phyloP scores from a whole-genome alignment of 1,140 invertebrate genomes.

The Mycetomoellerius zeteki region DNA sequence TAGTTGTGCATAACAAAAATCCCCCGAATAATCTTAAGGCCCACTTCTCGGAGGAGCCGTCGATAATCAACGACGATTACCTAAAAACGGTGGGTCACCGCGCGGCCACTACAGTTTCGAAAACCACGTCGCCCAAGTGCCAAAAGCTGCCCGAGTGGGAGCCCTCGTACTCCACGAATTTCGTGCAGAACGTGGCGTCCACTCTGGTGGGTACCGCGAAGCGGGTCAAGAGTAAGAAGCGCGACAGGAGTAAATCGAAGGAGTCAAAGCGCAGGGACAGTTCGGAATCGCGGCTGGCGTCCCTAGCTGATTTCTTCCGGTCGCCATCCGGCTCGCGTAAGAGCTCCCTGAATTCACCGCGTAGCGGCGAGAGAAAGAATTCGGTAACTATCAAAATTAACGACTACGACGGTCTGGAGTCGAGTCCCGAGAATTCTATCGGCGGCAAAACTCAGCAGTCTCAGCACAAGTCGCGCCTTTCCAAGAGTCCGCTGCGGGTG shows the following conservation, averaged over 20 bases:
- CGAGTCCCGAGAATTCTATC: slow-evolving; percentile 83
- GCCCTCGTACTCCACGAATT: slow-evolving; percentile 74
- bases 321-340: slow-evolving; percentile 85
- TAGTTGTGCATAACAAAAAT: slow-evolving; percentile 69
- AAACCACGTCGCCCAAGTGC: slow-evolving; percentile 59
- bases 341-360: slow-evolving; percentile 79
- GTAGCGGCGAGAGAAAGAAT: slow-evolving; percentile 79
- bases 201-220: slow-evolving; percentile 80
- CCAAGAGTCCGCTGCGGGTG: slow-evolving; percentile 84
- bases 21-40: slow-evolving; percentile 67
- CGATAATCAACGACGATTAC: slow-evolving; percentile 57
- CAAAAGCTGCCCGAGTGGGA: slow-evolving; percentile 66
- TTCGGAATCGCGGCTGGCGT: slow-evolving; percentile 83
- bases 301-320: slow-evolving; percentile 84
- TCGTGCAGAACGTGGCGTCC: slow-evolving; percentile 80
- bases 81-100: slow-evolving; percentile 26
- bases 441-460: slow-evolving; percentile 69
- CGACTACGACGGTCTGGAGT: slow-evolving; percentile 80
- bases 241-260: slow-evolving; percentile 85
- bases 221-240: slow-evolving; percentile 82
- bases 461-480: slow-evolving; percentile 82
- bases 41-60: slow-evolving; percentile 71
- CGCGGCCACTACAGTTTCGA: slow-evolving; percentile 46
- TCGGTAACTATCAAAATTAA: slow-evolving; percentile 80
- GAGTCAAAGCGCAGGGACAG: slow-evolving; percentile 84